Base-by-base conservation (phyloP, 2,797 vertebrate species). In the Bucorvus abyssinicus region DNA sequence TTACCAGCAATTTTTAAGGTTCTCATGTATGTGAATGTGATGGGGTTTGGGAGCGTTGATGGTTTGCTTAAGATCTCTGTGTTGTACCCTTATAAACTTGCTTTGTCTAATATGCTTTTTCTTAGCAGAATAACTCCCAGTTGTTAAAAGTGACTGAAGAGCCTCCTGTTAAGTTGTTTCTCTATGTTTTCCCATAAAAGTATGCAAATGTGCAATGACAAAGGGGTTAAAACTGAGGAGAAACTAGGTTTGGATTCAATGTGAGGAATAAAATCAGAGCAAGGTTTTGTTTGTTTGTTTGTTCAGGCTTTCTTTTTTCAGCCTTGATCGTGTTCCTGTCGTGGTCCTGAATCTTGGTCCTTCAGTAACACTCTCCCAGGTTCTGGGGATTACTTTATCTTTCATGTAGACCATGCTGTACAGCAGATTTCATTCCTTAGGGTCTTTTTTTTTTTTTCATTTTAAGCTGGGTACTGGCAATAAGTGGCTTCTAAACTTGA, bases 31-130 rank as follows among this genome's bases (percentile, higher is more conserved):
- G 6, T 10, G 68, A 90, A 60, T 1, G 0, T n/a, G 30, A 40
- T n/a, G 10, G 6, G 5, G 9, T 7, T n/a, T 56, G 5, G 6
- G 9, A 2, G 2, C 22, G 0, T 8, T 34, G 19, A 16, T 26
- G 53, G 3, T 10, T 47, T 64, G 6, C 40, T 81, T 42, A 27
- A 63, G 12, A 44, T 52, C 4, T 61, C 4, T 55, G 4, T 55
- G 16, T 38, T 44, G 2, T 18, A 52, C 7, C 4, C 4, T n/a
- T 50, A 45, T 3, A 70, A 26, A 47, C 3, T n/a, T 50, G 21
- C 8, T 80, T 70, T 8, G 10, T 36, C 13, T 63, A 55, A 76
- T n/a, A 42, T 3, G 2, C 1, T 32, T 81, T 88, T 83, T 67
- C 22, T 53, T 50, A 38, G 14, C 29, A 65, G 24, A 15, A 36